Evolutionary conservation across 2,113 vertebrate species (phyloP), one percentile per base, ranked within the genome.

Genomic region (Delphinus delphis): DNA sequence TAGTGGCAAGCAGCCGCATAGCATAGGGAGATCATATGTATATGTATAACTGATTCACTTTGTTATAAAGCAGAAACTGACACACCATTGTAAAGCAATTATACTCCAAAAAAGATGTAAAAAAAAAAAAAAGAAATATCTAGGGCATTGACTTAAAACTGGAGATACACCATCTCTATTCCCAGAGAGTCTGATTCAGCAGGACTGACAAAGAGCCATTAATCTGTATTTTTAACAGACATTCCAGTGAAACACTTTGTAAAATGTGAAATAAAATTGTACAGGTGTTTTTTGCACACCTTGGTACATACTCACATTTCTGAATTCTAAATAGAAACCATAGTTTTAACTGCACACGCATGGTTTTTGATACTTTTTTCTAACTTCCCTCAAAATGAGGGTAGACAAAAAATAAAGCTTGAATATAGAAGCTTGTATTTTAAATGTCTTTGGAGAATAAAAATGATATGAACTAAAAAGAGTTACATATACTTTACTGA

Each of bases 201-300:
- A 95, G 41, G n/a, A 79, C 21, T 38, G 58, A 81, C 5, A 47
- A 76, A 74, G 4, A 36, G 8, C n/a, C 44, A 76, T 25, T 20
- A 28, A 88, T 65, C 53, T 47, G 15, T 60, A 81, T 68, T 91
- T 83, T 96, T 89, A 95, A 93, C 53, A 87, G 58, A 38, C 62
- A 89, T 67, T 53, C 47, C 50, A 62, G 14, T 33, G n/a, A 74
- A 79, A 82, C 55, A 67, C 53, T 87, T 96, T 71, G 4, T 83
- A 87, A 95, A 90, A 88, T 50, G 74, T 7, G 26, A 47, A 92
- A 62, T 93, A 93, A 87, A 97, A 83, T 36, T 44, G 13, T 62
- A 53, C 33, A 80, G 62, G 85, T 80, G 23, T 33, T 58, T 90
- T 80, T 33, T 90, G 31, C 18, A 96, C 86, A 33, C 8, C 13